Evolutionary conservation across 2,113 vertebrate genomes (phyloP), one percentile per base, ranked within the genome.

Genomic region (Sorex araneus): DNA sequence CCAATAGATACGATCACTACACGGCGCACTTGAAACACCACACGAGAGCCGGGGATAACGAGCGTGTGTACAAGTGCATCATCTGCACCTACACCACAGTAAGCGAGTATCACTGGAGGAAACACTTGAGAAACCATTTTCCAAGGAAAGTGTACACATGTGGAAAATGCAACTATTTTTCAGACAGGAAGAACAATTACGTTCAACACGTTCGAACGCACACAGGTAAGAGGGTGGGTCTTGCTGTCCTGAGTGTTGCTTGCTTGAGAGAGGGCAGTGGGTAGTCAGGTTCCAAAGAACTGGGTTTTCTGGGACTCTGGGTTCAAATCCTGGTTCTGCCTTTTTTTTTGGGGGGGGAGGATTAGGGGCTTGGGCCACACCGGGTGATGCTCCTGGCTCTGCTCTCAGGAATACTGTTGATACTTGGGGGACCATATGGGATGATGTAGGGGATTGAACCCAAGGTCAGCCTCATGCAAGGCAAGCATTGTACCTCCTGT

Each of bases 91-190:
- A 99, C 89, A 99, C 99, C 82, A 99, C 99, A 0, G 98, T 99
- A 87, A 99, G 99, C 86, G 99, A 99, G 95, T 99, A 99, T 93
- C 99, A 99, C 97, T 99, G 99, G 99, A 99, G 99, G 97, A 99
- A 99, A 96, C 99, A 99, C 97, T 97, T 99, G 94, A 98, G 99
- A 94, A 99, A 99, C 94, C 99, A 99, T 96, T 99, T 99, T 95
- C 99, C 99, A 82, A 98, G 99, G 96, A 99, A 99, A 95, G 99
- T 99, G 11, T 99, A 99, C 97, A 99, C 99, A 15, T 99, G 99
- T 95, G 98, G 98, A 75, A 99, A 99, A 81, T 99, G 99, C 91
- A 99, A 98, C 94, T 99, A 99, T 96, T 99, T 99, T 97, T 99
- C 99, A 0, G 99, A 99, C 97, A 98, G 99, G 92, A 99, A 99